These are phyloP conservation scores for Mesorhabditis spiculigera DNA, from an alignment of 2,888 invertebrate species.

Conservation along the genomic window DNA sequence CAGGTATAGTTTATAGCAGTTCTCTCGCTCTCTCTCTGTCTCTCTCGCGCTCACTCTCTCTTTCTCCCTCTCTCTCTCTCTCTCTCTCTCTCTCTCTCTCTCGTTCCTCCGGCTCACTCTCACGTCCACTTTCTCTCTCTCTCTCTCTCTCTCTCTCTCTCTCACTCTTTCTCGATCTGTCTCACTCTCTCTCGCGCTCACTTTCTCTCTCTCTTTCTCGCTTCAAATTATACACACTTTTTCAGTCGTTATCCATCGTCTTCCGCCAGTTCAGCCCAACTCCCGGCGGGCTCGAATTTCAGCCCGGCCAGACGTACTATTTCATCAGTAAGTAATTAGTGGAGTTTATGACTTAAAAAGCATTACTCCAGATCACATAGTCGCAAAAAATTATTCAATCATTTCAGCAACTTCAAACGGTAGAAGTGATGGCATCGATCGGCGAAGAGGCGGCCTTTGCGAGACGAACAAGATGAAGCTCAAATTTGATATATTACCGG, in stretches of 20 bases:
- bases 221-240: background rate
- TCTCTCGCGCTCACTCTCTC: no score
- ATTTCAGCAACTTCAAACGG: constrained; percentile 55
- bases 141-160: no score
- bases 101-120: no score
- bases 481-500: constrained; percentile 49
- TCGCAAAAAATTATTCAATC: background rate
- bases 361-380: background rate
- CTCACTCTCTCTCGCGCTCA: no score
- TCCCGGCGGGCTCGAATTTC: constrained; percentile 53
- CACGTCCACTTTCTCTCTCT: no score
- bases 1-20: no score
- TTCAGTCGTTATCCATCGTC: constrained; percentile 33
- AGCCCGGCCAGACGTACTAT: constrained; percentile 50
- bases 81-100: no score
- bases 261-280: constrained; percentile 56
- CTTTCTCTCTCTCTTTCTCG: background rate
- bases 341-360: background rate
- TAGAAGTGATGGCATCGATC: constrained; percentile 44
- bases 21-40: no score
- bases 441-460: constrained; percentile 51
- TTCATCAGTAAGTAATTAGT: constrained; percentile 50
- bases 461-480: constrained; percentile 50
- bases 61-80: no score
- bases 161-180: no score